phyloP scores from a whole-genome alignment of 1,140 invertebrate genomes.

The Bradynema listronoti region DNA sequence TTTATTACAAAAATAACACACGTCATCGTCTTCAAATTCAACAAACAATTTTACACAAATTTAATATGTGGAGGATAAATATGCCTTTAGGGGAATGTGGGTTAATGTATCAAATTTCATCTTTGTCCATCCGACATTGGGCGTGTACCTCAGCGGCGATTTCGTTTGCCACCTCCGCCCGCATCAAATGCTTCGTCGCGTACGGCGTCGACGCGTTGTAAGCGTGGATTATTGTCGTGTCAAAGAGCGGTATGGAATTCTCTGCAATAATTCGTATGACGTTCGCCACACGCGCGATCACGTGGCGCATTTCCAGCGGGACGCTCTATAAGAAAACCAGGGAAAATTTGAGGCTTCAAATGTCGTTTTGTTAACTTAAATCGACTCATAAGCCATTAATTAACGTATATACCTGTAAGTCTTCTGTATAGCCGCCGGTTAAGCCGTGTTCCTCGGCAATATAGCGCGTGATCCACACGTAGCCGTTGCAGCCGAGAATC shows the following conservation, averaged over 20 bases:
- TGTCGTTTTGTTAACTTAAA: neutral
- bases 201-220: constrained; percentile 83
- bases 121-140: constrained; percentile 24
- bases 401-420: constrained; percentile 60
- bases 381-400: neutral
- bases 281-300: constrained; percentile 78
- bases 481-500: constrained; percentile 86
- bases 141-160: constrained; percentile 59
- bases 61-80: no score
- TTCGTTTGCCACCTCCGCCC: constrained; percentile 74
- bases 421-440: constrained; percentile 71
- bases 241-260: constrained; percentile 79
- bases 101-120: constrained; percentile 9
- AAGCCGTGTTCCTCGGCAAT: constrained; percentile 65
- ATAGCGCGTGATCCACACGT: constrained; percentile 67
- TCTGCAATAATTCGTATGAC: constrained; percentile 77
- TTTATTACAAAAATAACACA: no score
- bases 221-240: constrained; percentile 82
- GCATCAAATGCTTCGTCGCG: constrained; percentile 69
- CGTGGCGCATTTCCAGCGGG: constrained; percentile 68
- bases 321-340: no score
- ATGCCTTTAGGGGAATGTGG: no score
- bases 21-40: no score
- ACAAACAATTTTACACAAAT: no score
- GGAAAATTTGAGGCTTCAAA: no score